Conservation (phyloP, 2,888 invertebrate genomes). For the Blomia tropicalis region DNA sequence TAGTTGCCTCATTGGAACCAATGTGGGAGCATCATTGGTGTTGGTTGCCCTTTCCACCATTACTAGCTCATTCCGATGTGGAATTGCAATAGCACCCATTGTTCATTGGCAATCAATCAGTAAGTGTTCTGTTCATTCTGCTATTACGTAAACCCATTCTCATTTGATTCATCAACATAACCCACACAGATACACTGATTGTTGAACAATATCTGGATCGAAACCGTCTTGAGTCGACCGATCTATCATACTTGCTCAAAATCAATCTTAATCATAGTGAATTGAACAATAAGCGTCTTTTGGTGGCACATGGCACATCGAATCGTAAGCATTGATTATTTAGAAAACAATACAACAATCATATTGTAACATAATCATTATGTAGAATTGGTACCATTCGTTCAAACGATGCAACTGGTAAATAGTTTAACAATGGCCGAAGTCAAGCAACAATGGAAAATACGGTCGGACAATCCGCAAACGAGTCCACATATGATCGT, state of each 20-base stretch:
- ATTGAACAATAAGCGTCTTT: slow-evolving; percentile 56
- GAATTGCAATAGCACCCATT: slow-evolving; percentile 86
- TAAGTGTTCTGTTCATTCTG: slow-evolving; percentile 38
- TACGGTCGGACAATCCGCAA: slow-evolving; percentile 42
- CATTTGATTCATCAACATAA: not conserved
- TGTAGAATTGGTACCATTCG: slow-evolving; percentile 20
- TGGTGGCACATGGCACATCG: slow-evolving; percentile 80
- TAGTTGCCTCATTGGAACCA: slow-evolving; percentile 88
- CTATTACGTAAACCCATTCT: not conserved
- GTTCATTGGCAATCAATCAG: slow-evolving; percentile 90
- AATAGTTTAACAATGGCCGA: slow-evolving; percentile 1
- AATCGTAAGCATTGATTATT: slow-evolving; percentile 44
- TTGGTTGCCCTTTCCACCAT: slow-evolving; percentile 64
- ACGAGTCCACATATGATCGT: not conserved
- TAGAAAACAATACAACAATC: not conserved
- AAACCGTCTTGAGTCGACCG: not conserved
- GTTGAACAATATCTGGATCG: slow-evolving; percentile 17
- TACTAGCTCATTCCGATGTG: slow-evolving; percentile 70
- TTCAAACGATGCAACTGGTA: slow-evolving; percentile 23
- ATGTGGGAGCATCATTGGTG: slow-evolving; percentile 84
- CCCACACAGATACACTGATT: slow-evolving; percentile 20
- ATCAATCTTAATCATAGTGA: not conserved
- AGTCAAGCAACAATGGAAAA: slow-evolving; percentile 34
- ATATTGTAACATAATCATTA: not conserved
- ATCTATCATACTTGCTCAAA: slow-evolving; percentile 5